These are phyloP conservation scores for Myiozetetes cayanensis DNA, from an alignment of 2,113 vertebrate genomes.

Conservation along the genomic window DNA sequence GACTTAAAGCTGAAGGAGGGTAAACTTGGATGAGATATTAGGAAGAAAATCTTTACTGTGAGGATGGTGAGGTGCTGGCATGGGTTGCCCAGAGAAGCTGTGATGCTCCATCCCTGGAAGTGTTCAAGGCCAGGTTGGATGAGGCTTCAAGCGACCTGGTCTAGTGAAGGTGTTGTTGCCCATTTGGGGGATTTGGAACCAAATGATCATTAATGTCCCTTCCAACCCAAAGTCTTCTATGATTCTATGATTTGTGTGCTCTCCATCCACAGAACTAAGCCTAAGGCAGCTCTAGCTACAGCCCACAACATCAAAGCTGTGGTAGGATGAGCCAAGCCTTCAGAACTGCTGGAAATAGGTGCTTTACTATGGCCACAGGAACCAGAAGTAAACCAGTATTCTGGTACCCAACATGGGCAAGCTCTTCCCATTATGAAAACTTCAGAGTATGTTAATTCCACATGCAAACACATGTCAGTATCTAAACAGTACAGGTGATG, in stretches of 20 bases:
- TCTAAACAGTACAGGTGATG: accelerated
- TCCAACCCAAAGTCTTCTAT: not conserved
- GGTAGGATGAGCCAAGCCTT: not conserved
- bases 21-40: not conserved
- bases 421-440: not conserved
- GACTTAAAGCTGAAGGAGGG: not conserved
- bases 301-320: accelerated
- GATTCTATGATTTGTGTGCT: not conserved
- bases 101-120: too few relatives aligned
- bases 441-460: not conserved
- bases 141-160: not conserved
- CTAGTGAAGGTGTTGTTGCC: not conserved
- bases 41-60: not conserved
- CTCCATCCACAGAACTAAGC: not conserved
- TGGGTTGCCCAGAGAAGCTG: not conserved
- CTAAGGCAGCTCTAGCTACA: not conserved
- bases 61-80: not conserved
- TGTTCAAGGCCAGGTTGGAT: not conserved
- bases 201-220: not conserved
- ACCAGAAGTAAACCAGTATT: not conserved
- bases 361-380: not conserved
- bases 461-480: not conserved
- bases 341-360: not conserved
- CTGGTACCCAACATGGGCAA: accelerated
- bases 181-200: not conserved